Evolutionary conservation across 2,113 vertebrate genomes (phyloP).

Genomic region (Xenopus borealis): DNA sequence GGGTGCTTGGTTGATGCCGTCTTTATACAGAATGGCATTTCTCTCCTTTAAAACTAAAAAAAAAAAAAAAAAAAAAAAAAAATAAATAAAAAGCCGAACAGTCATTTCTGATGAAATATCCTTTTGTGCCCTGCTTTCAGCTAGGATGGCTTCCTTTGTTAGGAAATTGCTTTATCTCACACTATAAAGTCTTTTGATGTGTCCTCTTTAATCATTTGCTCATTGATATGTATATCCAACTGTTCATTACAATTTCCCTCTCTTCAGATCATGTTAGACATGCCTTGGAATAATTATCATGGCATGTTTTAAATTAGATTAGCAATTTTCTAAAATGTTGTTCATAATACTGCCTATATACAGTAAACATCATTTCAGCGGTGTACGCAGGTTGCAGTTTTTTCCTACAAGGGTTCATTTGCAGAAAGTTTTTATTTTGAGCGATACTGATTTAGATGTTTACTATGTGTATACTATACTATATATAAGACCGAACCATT

Average conservation of each 20-base stretch:
- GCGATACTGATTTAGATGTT: too few species aligned
- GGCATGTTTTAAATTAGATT: neutral
- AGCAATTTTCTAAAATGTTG: neutral
- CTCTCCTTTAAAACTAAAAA: too few species aligned
- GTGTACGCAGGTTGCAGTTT: too few species aligned
- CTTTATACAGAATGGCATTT: too few species aligned
- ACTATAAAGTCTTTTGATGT: slow-evolving; percentile 21
- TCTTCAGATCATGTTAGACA: neutral
- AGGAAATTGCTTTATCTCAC: slow-evolving; percentile 16
- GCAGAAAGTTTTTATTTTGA: too few species aligned
- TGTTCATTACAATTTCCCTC: neutral
- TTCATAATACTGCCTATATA: too few species aligned
- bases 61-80: too few species aligned
- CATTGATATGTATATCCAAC: neutral
- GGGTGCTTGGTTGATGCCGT: too few species aligned
- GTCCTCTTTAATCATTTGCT: slow-evolving; percentile 14
- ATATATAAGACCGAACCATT: too few species aligned
- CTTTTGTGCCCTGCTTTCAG: neutral
- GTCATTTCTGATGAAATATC: neutral
- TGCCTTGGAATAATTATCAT: neutral
- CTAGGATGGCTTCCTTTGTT: slow-evolving; percentile 9
- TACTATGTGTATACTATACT: too few species aligned
- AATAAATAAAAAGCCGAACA: neutral
- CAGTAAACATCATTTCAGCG: too few species aligned
- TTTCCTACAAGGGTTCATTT: too few species aligned